Evolutionary conservation across 37 sponge, comb jelly and placozoan genomes (phyloP).

Genomic region (Petrosia ficiformis): DNA sequence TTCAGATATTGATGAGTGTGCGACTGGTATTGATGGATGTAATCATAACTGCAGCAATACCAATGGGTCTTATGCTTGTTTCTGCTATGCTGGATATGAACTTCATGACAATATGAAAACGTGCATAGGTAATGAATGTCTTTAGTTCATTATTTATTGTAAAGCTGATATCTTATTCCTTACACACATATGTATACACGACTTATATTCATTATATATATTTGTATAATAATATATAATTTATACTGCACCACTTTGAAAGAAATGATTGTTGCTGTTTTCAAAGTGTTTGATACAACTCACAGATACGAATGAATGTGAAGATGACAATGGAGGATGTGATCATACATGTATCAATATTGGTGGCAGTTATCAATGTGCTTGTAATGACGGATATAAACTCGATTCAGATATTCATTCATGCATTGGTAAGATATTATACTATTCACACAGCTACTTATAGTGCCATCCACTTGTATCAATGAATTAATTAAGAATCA

Average conservation of each 20-base stretch:
- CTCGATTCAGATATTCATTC: neutral
- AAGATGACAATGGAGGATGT: constrained; percentile 1
- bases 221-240: too few species aligned
- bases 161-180: too few species aligned
- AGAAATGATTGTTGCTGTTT: too few species aligned
- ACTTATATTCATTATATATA: too few species aligned
- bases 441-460: neutral
- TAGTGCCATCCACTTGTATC: neutral
- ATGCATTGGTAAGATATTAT: constrained; percentile 3
- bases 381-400: neutral
- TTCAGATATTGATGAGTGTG: constrained; percentile 53
- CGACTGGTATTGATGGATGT: neutral
- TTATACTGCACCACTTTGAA: too few species aligned
- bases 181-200: too few species aligned
- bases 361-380: neutral
- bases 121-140: too few species aligned
- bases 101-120: too few species aligned
- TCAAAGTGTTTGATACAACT: neutral
- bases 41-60: constrained; percentile 18
- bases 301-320: constrained; percentile 1
- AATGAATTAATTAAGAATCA: neutral
- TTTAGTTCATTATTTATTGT: too few species aligned
- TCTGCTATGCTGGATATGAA: too few species aligned
- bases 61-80: too few species aligned
- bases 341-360: neutral